phyloP scores from a whole-genome alignment of 2,888 invertebrate genomes.

The Cataglyphis livida region DNA sequence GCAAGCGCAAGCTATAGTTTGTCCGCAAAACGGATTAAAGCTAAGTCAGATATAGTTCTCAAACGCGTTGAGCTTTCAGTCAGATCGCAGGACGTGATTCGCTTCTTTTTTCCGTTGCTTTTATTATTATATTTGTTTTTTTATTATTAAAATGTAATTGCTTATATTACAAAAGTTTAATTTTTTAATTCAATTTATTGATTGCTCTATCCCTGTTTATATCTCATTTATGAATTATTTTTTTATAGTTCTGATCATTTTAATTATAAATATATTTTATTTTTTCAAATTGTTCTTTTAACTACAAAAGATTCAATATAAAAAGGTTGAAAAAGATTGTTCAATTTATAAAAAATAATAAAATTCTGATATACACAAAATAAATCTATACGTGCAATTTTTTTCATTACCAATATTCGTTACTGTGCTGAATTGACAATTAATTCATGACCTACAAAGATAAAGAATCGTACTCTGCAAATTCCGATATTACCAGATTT shows the following conservation, averaged over 20 bases:
- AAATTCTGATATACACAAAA: not conserved
- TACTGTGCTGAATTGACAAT: constrained; percentile 9
- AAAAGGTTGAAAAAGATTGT: not conserved
- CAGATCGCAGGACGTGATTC: not conserved
- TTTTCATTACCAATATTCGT: constrained; percentile 20
- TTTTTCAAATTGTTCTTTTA: not conserved
- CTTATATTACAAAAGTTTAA: not conserved
- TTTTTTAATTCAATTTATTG: not conserved
- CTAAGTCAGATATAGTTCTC: not conserved
- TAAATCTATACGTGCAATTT: not conserved
- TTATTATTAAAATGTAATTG: not conserved
- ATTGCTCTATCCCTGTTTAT: not conserved
- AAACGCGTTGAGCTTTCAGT: not conserved
- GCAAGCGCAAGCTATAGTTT: constrained; percentile 18
- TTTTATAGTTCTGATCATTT: not conserved
- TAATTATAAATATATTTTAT: not conserved
- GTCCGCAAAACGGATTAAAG: not conserved
- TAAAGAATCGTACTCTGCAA: constrained; percentile 1
- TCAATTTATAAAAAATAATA: not conserved
- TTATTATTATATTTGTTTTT: not conserved
- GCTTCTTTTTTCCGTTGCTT: not conserved
- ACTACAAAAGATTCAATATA: not conserved
- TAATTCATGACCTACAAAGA: constrained; percentile 41
- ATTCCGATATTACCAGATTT: not conserved
- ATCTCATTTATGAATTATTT: not conserved